These are phyloP conservation scores for Zaprionus obscuricornis DNA, from an alignment of 2,888 invertebrate genomes.

Conservation along the genomic window DNA sequence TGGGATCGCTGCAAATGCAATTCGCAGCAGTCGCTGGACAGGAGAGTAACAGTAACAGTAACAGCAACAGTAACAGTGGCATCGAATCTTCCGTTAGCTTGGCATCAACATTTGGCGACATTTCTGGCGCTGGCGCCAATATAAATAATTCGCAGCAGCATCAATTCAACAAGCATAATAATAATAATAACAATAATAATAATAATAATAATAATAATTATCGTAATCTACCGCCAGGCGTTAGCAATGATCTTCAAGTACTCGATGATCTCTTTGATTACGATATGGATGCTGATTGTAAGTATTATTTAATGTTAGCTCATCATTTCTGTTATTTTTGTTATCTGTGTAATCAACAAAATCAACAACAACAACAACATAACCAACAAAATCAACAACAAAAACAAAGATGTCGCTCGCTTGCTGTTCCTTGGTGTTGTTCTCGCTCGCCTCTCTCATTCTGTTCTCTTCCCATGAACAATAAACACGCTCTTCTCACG, in stretches of 20 bases:
- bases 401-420: too few species aligned
- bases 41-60: constrained; percentile 31
- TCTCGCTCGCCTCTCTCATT: too few species aligned
- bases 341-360: too few species aligned
- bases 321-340: too few species aligned
- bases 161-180: constrained; percentile 1
- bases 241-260: constrained; percentile 58
- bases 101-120: constrained; percentile 51
- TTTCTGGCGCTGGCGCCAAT: constrained; percentile 71
- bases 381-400: too few species aligned
- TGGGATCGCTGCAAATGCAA: constrained; percentile 63
- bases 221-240: constrained; percentile 42
- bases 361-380: too few species aligned
- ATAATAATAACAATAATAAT: constrained; percentile 11
- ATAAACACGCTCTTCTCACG: constrained; percentile 17
- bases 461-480: too few species aligned
- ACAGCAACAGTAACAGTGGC: constrained; percentile 36
- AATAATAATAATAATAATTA: constrained; percentile 27
- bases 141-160: constrained; percentile 47
- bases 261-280: constrained; percentile 61
- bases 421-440: too few species aligned
- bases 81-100: too few species aligned
- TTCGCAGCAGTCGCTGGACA: constrained; percentile 63
- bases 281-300: constrained; percentile 62
- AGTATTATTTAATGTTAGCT: constrained; percentile 16